Evolutionary conservation across 2,888 invertebrate species (phyloP).

Genomic region (Pollenia labialis): DNA sequence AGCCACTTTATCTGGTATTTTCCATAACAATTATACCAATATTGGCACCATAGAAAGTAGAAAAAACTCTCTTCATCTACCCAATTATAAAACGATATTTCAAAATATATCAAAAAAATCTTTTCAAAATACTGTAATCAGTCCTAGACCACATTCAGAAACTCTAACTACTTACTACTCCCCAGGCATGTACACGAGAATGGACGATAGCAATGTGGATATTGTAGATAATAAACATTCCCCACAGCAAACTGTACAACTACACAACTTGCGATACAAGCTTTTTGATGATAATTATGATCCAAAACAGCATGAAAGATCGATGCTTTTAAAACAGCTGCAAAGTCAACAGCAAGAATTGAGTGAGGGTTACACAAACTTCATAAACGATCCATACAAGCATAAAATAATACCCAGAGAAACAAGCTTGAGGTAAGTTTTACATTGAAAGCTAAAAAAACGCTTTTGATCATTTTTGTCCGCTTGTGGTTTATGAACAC

Average conservation of each 20-base stretch:
- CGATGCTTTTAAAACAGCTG: conserved; percentile 20
- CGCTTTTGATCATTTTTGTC: background rate
- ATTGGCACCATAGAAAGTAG: background rate
- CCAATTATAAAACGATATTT: conserved; percentile 19
- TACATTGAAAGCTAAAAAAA: conserved; percentile 16
- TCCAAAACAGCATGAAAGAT: conserved; percentile 1
- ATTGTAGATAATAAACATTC: background rate
- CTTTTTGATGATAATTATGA: background rate
- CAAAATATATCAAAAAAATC: conserved; percentile 9
- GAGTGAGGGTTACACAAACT: conserved; percentile 20
- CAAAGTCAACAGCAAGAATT: conserved; percentile 46
- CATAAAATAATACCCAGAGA: background rate
- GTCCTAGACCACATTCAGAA: background rate
- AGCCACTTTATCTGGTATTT: background rate
- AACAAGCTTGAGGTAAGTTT: conserved; percentile 41
- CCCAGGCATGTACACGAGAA: background rate
- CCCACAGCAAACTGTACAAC: background rate
- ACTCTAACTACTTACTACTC: background rate
- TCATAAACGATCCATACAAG: conserved; percentile 34
- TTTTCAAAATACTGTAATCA: background rate
- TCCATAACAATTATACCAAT: background rate
- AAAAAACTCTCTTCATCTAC: background rate
- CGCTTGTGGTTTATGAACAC: conserved; percentile 21
- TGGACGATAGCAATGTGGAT: conserved; percentile 4
- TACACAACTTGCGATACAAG: background rate